Evolutionary conservation across 2,797 vertebrate species (phyloP), one percentile per base, ranked within the genome.

Genomic region (Trematomus bernacchii): DNA sequence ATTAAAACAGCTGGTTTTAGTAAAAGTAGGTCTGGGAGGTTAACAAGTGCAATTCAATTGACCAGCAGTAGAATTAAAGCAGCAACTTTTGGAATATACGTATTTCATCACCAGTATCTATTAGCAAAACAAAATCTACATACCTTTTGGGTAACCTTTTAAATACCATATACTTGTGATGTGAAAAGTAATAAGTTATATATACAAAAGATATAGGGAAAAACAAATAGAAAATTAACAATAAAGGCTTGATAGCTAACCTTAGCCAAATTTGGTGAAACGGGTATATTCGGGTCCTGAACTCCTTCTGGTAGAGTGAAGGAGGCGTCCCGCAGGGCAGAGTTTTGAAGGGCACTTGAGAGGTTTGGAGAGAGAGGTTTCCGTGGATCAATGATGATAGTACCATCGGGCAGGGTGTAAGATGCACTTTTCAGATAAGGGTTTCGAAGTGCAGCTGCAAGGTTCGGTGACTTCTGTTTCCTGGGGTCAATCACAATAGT

Each of bases 331-430:
- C 79, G 59, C 50, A 95, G 70, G 37, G 86, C 65, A 10, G 90
- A 73, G 68, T 89, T 91, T 76, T 91, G 83, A 71, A 95, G 88
- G 3, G 92, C 94, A 3, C 0, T 73, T 1, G 91, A 75, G 27
- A 96, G 90, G 73, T 90, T 93, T 51, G 95, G 95, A 33, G 92
- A 89, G 12, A 79, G 62, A 52, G 93, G 85, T 83, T 94, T 95
- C 40, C 93, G 73, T 51, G 92, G 94, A 76, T 93, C 93, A 48
- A 94, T 93, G 73, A 96, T 87, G 54, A 96, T 92, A 12, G 95
- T 95, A 23, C 95, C 95, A 62, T 96, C 95, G 0, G 94, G 94
- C 47, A 95, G 75, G 8, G 90, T 94, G 86, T 94, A 96, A 3
- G 93, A 91, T 23, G 92, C 91, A 73, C 80, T 89, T 80, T 86